These are phyloP conservation scores for Eumaeus atala DNA, from an alignment of 1,140 invertebrate species.

Conservation along the genomic window DNA sequence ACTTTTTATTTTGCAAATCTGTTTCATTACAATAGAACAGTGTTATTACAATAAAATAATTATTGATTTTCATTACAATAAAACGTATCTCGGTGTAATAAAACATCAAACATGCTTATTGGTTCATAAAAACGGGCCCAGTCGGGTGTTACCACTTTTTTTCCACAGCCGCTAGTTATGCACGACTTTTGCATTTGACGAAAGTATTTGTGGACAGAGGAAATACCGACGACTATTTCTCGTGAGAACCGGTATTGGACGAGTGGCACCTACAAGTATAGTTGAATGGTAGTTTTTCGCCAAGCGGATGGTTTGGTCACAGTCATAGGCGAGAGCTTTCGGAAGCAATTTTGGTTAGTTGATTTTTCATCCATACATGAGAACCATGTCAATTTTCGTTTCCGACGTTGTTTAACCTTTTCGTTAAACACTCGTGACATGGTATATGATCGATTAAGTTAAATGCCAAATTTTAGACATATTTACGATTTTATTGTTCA, in stretches of 20 bases:
- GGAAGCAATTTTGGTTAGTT: conserved; percentile 54
- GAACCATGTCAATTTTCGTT: conserved; percentile 58
- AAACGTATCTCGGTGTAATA: not conserved
- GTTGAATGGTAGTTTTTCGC: conserved; percentile 60
- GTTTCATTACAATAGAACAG: too few relatives aligned
- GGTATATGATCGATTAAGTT: conserved; percentile 3
- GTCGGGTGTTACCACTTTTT: conserved; percentile 53
- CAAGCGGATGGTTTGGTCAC: conserved; percentile 59
- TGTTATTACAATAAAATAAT: too few relatives aligned
- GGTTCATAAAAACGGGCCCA: conserved; percentile 38
- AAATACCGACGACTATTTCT: conserved; percentile 58
- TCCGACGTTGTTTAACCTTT: conserved; percentile 24
- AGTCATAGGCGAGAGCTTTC: conserved; percentile 28
- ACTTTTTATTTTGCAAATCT: too few relatives aligned
- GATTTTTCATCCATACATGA: conserved; percentile 50
- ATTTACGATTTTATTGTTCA: too few relatives aligned
- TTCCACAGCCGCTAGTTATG: conserved; percentile 60
- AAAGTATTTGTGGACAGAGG: conserved; percentile 54
- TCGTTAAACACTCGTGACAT: conserved; percentile 6
- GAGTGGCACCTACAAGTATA: conserved; percentile 48
- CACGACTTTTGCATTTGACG: conserved; percentile 66
- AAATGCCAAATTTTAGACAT: not conserved
- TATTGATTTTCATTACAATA: too few relatives aligned
- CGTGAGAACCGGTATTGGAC: conserved; percentile 58
- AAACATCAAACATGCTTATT: conserved; percentile 26